Evolutionary conservation across 2,113 vertebrate species (phyloP).

Genomic region (Psilopsiagon aymara): DNA sequence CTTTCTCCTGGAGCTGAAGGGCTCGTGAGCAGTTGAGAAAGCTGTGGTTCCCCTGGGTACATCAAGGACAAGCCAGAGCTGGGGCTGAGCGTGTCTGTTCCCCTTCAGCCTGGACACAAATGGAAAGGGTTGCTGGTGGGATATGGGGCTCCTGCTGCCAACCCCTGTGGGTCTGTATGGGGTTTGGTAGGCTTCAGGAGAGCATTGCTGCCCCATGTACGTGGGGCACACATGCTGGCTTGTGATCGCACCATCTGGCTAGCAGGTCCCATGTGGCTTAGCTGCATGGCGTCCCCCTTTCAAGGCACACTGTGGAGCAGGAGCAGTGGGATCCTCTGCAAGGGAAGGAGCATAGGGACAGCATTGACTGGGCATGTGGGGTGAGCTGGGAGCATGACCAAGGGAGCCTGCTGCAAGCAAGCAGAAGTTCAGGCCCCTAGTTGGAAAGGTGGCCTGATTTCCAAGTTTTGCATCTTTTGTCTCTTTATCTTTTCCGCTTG

Average conservation of each 20-base stretch:
- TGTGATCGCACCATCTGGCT: accelerated
- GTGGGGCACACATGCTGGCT: accelerated
- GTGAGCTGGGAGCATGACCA: background rate
- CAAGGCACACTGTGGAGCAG: accelerated
- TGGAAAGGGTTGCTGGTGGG: background rate
- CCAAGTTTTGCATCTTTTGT: background rate
- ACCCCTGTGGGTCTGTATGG: accelerated
- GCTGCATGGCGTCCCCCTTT: accelerated
- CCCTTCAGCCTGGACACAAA: background rate
- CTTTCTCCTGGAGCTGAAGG: background rate
- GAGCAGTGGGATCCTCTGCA: background rate
- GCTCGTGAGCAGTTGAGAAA: background rate
- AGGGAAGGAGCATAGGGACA: background rate
- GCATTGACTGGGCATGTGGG: accelerated
- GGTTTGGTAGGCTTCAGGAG: background rate
- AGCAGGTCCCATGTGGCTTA: accelerated
- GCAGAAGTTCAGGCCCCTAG: background rate
- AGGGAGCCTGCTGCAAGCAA: background rate
- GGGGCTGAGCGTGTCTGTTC: background rate
- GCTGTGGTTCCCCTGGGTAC: background rate
- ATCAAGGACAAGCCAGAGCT: background rate
- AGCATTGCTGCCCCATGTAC: accelerated
- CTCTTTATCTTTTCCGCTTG: background rate
- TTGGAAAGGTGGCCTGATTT: conserved; percentile 17
- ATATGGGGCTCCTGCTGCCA: accelerated